Percentiles rank a stretch among this genome's conserved stretches.
phyloP scores from a whole-genome alignment of 2,888 invertebrate genomes.

The Hermaeophaga mercurialis region DNA sequence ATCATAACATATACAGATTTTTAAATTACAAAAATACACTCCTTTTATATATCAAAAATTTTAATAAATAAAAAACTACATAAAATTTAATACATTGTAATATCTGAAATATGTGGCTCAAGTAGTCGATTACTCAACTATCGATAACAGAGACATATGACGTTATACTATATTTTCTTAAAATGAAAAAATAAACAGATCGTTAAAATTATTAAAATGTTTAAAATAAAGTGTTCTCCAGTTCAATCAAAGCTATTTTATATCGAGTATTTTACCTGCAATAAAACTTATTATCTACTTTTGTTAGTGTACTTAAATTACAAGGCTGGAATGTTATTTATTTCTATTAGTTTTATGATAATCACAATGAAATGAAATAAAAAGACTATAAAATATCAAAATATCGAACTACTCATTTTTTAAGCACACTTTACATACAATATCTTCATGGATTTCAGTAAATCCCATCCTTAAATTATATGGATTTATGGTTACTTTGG shows the following conservation, averaged over 20 bases:
- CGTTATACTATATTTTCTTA: slow-evolving; percentile 35
- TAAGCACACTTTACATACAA: no score
- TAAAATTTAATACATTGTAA: slow-evolving; percentile 39
- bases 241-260: not conserved
- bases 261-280: not conserved
- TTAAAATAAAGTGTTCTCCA: slow-evolving; percentile 26
- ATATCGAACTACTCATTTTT: no score
- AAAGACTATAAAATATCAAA: no score
- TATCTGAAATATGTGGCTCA: slow-evolving; percentile 27
- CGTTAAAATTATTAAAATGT: slow-evolving; percentile 29
- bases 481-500: no score
- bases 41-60: slow-evolving; percentile 39
- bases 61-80: slow-evolving; percentile 44
- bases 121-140: not conserved
- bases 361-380: no score
- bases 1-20: no score
- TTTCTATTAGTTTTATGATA: not conserved
- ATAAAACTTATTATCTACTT: not conserved
- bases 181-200: slow-evolving; percentile 47
- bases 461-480: no score
- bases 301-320: not conserved
- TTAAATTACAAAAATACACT: no score
- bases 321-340: not conserved
- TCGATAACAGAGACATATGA: slow-evolving; percentile 13
- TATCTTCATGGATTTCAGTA: no score